phyloP scores from a whole-genome alignment of 2,797 vertebrate species.

The Pitangus sulphuratus region DNA sequence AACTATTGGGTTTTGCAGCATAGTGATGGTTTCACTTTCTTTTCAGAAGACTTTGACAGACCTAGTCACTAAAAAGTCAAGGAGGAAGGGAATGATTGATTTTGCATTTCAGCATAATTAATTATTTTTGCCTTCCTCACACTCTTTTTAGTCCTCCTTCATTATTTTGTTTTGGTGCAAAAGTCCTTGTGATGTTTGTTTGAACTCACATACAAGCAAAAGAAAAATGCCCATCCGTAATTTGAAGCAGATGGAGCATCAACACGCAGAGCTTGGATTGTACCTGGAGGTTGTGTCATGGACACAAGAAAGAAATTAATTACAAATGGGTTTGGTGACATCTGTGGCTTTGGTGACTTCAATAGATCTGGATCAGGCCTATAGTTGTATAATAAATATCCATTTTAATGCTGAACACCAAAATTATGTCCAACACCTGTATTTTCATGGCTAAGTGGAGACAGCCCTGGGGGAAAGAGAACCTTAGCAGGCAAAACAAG shows the following conservation, averaged over 20 bases:
- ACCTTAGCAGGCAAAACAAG: accelerated
- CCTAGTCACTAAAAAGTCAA: neutral
- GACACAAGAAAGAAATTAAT: neutral
- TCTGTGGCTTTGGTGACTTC: neutral
- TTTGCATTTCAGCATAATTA: neutral
- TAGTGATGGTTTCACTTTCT: neutral
- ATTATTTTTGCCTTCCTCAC: neutral
- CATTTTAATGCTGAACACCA: neutral
- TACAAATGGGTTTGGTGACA: neutral
- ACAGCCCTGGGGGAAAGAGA: neutral
- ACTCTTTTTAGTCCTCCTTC: neutral
- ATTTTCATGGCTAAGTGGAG: neutral
- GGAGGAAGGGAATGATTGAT: neutral
- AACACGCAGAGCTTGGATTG: neutral
- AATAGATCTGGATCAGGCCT: neutral
- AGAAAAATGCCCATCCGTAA: neutral
- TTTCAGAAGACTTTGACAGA: neutral
- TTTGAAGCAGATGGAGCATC: neutral
- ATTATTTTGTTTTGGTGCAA: neutral
- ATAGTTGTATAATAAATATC: accelerated
- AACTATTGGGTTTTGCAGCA: neutral
- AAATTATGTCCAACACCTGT: neutral
- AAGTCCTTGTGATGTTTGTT: neutral
- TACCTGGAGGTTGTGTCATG: neutral
- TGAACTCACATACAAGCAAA: neutral